Base-by-base conservation (phyloP, 2,888 invertebrate species). In the Phyllotreta striolata region DNA sequence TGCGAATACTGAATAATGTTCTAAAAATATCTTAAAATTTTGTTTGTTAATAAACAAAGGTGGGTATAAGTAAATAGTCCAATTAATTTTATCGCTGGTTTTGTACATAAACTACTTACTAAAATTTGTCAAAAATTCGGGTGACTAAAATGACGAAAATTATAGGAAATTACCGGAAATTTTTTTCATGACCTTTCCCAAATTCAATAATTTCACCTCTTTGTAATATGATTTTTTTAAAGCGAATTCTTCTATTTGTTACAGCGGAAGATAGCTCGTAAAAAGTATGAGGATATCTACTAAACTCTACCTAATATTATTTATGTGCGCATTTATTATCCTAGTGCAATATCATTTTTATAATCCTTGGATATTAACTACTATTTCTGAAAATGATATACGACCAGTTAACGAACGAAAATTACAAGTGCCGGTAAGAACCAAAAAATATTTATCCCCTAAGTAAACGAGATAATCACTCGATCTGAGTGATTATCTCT, bases 281-380 rank as follows among this genome's bases (percentile, higher is more conserved):
- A 72, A 24, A 74, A 76, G 69, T 73, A 85, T 87, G 84, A 85
- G 83, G 79, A 84, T 85, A 77, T 84, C 85, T 73, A 83, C 85
- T 78, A 87, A 87, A 84, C 84, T 88, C 85, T 88, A 87, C 84
- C 83, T 88, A 80, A 83, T 88, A 73, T 85, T 87, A 78, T 83
- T 88, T 78, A 79, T 87, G 77, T 86, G 87, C 76, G 84, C 85
- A 70, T 87, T 86, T 78, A 83, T 88, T 76, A 83, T 88, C 73
- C 83, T 88, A 74, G 87, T 87, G 77, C 88, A 89, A 79, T 88
- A 88, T 78, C 87, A 88, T 75, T 80, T 87, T 76, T 86, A 87
- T 67, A 84, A 83, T 66, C 83, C 80, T 66, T 81, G 82, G 76
- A 76, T 83, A 62, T 78, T 83, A 66, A 73, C 80, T 55, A 70